Conservation (phyloP, 2,888 invertebrate genomes). For the Nomada flava region DNA sequence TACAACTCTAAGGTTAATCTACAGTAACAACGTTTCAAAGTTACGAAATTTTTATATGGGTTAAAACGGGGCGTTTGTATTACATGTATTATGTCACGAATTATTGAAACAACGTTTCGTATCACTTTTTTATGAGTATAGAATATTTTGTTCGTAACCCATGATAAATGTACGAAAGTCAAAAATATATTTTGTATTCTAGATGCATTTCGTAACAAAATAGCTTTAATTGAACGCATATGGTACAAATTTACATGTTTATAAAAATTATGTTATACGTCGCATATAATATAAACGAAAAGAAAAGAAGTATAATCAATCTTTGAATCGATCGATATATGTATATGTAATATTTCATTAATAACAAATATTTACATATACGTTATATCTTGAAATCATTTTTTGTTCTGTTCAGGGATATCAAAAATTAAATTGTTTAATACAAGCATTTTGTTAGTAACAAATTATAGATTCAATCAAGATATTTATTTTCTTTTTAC, state of each 20-base stretch:
- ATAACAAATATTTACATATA: too few species aligned
- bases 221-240: slow-evolving; percentile 32
- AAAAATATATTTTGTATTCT: slow-evolving; percentile 36
- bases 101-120: background rate
- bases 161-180: slow-evolving; percentile 11
- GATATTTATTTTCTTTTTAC: background rate
- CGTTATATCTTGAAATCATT: background rate
- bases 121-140: slow-evolving; percentile 39
- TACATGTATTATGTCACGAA: slow-evolving; percentile 14
- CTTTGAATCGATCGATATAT: background rate
- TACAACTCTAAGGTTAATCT: slow-evolving; percentile 80
- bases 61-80: slow-evolving; percentile 9
- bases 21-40: slow-evolving; percentile 71
- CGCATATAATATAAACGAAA: slow-evolving; percentile 11
- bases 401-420: background rate
- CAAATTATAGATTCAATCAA: background rate
- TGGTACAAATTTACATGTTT: slow-evolving; percentile 41
- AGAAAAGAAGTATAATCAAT: slow-evolving; percentile 21
- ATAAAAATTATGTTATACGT: slow-evolving; percentile 18
- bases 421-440: background rate
- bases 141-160: slow-evolving; percentile 35
- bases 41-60: slow-evolving; percentile 35
- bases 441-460: background rate
- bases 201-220: slow-evolving; percentile 25
- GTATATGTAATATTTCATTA: background rate